Conservation (phyloP, 2,113 vertebrate species). For the Dascyllus trimaculatus region DNA sequence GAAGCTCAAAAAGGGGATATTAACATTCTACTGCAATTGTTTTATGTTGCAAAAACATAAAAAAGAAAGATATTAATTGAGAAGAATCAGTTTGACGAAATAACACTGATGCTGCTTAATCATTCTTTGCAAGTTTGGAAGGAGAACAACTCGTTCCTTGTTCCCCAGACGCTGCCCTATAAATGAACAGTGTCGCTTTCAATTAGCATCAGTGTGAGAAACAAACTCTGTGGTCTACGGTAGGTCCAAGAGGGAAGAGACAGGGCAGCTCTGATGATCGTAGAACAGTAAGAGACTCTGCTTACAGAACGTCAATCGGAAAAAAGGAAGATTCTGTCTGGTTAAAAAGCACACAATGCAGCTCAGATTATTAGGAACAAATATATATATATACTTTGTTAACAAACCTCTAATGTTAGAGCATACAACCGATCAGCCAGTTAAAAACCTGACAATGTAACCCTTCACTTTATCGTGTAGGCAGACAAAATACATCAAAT, state of each 20-base stretch:
- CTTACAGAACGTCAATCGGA: constrained; percentile 73
- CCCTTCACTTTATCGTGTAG: constrained; percentile 2
- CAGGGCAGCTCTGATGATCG: constrained; percentile 79
- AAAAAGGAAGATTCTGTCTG: constrained; percentile 66
- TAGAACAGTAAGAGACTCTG: constrained; percentile 71
- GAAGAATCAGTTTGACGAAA: not conserved
- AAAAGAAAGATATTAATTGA: not conserved
- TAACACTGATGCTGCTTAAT: constrained; percentile 20
- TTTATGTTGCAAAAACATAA: not conserved
- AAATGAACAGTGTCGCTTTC: constrained; percentile 52
- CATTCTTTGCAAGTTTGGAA: constrained; percentile 14
- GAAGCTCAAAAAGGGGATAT: not conserved
- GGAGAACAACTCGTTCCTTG: constrained; percentile 44
- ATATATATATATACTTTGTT: constrained; percentile 2
- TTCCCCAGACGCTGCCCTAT: constrained; percentile 37
- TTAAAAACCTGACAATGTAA: constrained; percentile 31
- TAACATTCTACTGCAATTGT: not conserved
- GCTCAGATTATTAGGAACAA: constrained; percentile 42
- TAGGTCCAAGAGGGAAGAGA: constrained; percentile 80
- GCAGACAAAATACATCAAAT: constrained; percentile 21
- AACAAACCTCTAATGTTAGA: constrained; percentile 20
- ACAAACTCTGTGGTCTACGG: constrained; percentile 77
- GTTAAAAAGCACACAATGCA: constrained; percentile 67
- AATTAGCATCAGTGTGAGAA: constrained; percentile 57
- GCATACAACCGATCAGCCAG: constrained; percentile 46